phyloP scores from a whole-genome alignment of 1,140 invertebrate genomes.

The Diprion similis region DNA sequence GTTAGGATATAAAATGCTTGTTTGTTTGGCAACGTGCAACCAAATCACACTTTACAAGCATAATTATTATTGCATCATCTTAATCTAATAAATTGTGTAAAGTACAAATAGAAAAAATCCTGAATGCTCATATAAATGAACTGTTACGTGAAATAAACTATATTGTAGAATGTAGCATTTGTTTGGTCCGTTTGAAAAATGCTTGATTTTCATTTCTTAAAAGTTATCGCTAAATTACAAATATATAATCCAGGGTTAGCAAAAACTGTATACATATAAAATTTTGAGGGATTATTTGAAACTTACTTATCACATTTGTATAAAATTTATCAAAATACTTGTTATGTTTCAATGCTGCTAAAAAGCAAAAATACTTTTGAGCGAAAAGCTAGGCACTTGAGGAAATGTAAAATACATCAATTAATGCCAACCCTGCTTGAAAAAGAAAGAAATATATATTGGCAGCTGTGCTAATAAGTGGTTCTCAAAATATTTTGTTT shows the following conservation, averaged over 20 bases:
- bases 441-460: neutral
- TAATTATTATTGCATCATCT: neutral
- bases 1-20: neutral
- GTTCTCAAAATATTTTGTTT: neutral
- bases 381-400: neutral
- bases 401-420: neutral
- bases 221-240: neutral
- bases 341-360: neutral
- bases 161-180: neutral
- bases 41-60: neutral
- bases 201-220: neutral
- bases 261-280: neutral
- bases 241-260: neutral
- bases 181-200: neutral
- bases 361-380: neutral
- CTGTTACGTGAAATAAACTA: neutral
- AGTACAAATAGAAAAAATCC: neutral
- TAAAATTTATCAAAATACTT: conserved; percentile 3
- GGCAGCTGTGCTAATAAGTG: neutral
- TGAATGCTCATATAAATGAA: too few species aligned
- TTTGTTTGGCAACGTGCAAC: neutral
- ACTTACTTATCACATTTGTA: neutral
- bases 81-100: neutral
- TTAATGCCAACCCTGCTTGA: neutral
- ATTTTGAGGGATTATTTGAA: neutral